phyloP scores from a whole-genome alignment of 2,888 invertebrate species.

The Shargacucullia verbasci region DNA sequence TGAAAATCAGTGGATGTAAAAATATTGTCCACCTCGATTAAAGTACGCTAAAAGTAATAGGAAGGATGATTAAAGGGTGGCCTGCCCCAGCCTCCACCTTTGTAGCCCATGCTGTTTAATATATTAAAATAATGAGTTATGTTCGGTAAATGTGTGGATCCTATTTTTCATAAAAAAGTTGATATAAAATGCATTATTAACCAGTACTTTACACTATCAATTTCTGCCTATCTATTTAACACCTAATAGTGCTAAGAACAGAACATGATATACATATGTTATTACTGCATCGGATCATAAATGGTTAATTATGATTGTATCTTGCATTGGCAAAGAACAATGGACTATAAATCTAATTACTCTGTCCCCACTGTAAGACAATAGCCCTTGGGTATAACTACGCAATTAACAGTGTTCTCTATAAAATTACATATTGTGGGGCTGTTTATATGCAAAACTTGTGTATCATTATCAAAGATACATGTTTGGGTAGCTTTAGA shows the following conservation, averaged over 20 bases:
- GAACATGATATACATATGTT: constrained; percentile 21
- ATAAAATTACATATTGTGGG: constrained; percentile 29
- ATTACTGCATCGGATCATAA: constrained; percentile 36
- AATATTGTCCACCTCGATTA: too few species aligned
- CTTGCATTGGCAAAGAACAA: constrained; percentile 59
- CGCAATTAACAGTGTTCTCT: constrained; percentile 63
- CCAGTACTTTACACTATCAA: background rate
- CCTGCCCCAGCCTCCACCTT: too few species aligned
- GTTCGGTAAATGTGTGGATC: too few species aligned
- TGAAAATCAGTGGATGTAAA: too few species aligned
- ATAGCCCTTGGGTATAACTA: constrained; percentile 54
- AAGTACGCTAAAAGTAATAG: too few species aligned
- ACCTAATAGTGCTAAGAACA: background rate
- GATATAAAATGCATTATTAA: too few species aligned
- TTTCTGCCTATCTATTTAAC: constrained; percentile 19
- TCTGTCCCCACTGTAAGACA: constrained; percentile 56
- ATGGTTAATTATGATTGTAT: constrained; percentile 43
- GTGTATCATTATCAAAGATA: too few species aligned
- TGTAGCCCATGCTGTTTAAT: too few species aligned
- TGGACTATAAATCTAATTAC: constrained; percentile 66
- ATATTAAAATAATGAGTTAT: too few species aligned
- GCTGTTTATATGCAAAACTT: background rate
- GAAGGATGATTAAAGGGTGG: too few species aligned
- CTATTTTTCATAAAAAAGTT: too few species aligned
- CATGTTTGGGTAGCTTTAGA: too few species aligned